Evolutionary conservation across 2,888 invertebrate species (phyloP).

Genomic region (Drosophila demipolita): DNA sequence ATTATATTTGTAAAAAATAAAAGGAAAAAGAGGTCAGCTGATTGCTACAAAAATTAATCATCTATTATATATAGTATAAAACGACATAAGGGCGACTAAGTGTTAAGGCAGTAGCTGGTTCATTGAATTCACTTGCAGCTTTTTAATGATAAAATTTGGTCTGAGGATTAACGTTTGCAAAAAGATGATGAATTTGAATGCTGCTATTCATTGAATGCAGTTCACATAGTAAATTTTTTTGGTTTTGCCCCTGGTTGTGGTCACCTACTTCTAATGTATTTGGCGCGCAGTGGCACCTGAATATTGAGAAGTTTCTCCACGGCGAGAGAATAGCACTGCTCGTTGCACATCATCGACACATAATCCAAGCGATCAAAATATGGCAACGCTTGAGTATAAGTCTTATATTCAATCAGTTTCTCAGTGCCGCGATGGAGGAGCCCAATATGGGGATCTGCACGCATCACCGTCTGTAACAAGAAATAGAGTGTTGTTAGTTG

Average conservation of each 20-base stretch:
- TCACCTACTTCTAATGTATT: conserved; percentile 95
- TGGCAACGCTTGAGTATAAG: conserved; percentile 98
- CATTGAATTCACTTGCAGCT: not conserved
- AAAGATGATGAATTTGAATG: not conserved
- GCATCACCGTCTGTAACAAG: conserved; percentile 89
- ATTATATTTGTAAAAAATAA: not conserved
- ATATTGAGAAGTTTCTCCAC: conserved; percentile 98
- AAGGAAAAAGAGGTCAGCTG: not conserved
- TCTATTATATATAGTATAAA: not conserved
- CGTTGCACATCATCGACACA: conserved; percentile 99
- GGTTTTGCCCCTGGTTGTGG: not conserved
- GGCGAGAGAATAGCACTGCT: conserved; percentile 97
- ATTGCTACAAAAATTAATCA: not conserved
- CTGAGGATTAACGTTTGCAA: not conserved
- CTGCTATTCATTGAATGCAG: not conserved
- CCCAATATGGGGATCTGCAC: conserved; percentile 98
- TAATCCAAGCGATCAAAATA: conserved; percentile 99
- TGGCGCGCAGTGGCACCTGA: conserved; percentile 96
- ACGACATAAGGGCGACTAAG: too few species aligned
- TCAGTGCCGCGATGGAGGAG: conserved; percentile 98
- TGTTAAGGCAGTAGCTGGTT: not conserved
- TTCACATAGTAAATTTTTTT: too few species aligned
- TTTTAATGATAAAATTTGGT: not conserved
- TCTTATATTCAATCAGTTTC: conserved; percentile 99
- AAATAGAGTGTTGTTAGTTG: not conserved